Conservation (phyloP, 2,888 invertebrate genomes). For the Dryococelus australis region DNA sequence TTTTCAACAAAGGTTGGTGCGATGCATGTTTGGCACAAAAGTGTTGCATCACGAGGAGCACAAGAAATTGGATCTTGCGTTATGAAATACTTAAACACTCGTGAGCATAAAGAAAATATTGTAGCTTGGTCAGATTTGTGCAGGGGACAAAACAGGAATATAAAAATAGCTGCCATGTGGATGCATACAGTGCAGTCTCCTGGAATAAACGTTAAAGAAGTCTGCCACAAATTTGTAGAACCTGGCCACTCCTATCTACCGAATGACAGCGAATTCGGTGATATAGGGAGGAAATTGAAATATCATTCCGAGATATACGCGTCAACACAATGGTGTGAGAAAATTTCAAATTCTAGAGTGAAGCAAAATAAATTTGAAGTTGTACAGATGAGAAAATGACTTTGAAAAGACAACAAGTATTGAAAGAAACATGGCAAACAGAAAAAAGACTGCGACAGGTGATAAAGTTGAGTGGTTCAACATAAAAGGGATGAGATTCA, state of each 20-base stretch:
- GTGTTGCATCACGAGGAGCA: background rate
- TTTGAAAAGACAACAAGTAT: background rate
- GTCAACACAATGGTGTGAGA: background rate
- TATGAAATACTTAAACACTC: conserved; percentile 21
- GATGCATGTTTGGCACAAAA: conserved; percentile 20
- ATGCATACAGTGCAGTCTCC: conserved; percentile 25
- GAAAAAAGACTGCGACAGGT: background rate
- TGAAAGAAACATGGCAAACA: background rate
- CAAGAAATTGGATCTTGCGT: conserved; percentile 6
- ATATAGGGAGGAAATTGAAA: background rate
- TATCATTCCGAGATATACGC: background rate
- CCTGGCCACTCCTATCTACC: background rate
- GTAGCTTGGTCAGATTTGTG: conserved; percentile 5
- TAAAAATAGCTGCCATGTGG: conserved; percentile 22
- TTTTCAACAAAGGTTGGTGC: background rate
- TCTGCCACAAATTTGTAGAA: too few relatives aligned
- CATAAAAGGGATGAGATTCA: background rate
- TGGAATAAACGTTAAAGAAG: too few relatives aligned
- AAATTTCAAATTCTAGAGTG: conserved; percentile 10
- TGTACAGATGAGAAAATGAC: conserved; percentile 25
- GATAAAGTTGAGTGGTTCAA: background rate
- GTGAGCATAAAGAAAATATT: conserved; percentile 17
- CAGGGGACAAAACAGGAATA: background rate
- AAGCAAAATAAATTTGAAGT: conserved; percentile 24
- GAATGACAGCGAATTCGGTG: background rate